Percentiles rank a stretch among this genome's conserved stretches.
Evolutionary conservation across 2,888 invertebrate species (phyloP).

Genomic region (Trissolcus brochymenae): DNA sequence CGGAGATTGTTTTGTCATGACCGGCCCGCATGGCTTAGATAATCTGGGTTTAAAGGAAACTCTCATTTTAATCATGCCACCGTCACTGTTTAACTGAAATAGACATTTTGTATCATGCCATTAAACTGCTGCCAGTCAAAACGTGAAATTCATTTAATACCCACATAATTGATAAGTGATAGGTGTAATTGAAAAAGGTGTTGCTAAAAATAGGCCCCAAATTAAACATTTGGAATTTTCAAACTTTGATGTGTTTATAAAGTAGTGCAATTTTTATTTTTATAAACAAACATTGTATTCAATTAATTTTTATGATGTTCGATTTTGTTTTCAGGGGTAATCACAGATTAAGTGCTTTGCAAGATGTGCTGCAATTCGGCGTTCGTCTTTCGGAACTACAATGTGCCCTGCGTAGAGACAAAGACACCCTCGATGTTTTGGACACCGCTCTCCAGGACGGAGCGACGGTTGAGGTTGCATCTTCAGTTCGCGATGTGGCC

Average conservation of each 20-base stretch:
- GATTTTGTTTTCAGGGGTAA: conserved; percentile 80
- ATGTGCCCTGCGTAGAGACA: conserved; percentile 85
- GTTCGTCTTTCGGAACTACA: conserved; percentile 86
- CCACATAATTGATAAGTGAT: too few species aligned
- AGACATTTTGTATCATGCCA: too few species aligned
- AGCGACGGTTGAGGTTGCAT: conserved; percentile 77
- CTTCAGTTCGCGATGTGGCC: conserved; percentile 79
- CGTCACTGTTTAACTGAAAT: too few species aligned
- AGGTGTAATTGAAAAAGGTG: too few species aligned
- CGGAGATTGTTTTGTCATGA: conserved; percentile 33
- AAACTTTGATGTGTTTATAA: too few species aligned
- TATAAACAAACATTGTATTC: too few species aligned
- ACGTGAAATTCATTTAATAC: too few species aligned
- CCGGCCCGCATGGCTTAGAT: conserved; percentile 70
- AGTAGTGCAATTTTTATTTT: too few species aligned
- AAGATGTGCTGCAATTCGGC: conserved; percentile 86
- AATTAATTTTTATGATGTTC: background rate
- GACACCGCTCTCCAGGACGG: conserved; percentile 77
- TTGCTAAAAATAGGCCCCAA: too few species aligned
- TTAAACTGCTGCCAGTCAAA: too few species aligned
- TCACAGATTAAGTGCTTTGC: conserved; percentile 84
- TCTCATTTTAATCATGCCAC: background rate
- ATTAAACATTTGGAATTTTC: too few species aligned
- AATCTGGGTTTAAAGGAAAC: conserved; percentile 56
- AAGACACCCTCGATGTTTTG: conserved; percentile 79